A percentile compares a stretch with the other conserved stretches of the same genome.
Conservation (phyloP, 1,140 invertebrate species). For the Frieseomelitta varia region DNA sequence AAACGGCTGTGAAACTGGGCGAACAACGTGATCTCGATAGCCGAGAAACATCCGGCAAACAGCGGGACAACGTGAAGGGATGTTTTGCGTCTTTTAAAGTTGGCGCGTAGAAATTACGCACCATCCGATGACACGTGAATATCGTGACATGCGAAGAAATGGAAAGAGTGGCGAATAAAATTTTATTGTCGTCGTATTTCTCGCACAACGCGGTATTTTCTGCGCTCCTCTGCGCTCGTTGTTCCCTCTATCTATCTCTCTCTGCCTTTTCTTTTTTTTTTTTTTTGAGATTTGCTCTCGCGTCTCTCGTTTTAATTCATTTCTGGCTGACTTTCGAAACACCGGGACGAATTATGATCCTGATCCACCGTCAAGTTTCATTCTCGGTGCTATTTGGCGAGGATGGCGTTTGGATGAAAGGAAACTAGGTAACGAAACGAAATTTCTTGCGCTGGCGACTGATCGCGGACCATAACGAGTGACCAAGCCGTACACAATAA, state of each 20-base stretch:
- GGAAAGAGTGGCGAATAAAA: slow-evolving; percentile 4
- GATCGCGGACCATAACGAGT: too few species aligned
- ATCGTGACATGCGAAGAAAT: background rate
- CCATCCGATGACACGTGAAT: background rate
- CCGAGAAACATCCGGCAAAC: background rate
- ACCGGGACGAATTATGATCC: too few species aligned
- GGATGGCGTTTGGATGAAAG: too few species aligned
- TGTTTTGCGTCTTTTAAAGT: background rate
- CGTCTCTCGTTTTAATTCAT: too few species aligned
- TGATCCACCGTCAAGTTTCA: too few species aligned
- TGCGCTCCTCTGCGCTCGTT: background rate
- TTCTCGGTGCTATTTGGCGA: too few species aligned
- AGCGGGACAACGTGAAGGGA: background rate
- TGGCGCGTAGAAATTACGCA: background rate
- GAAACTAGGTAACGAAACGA: too few species aligned
- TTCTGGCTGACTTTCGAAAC: too few species aligned
- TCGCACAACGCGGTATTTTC: background rate
- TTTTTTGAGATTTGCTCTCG: background rate
- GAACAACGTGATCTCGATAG: background rate
- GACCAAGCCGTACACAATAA: too few species aligned
- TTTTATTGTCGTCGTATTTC: slow-evolving; percentile 16
- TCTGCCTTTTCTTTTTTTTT: too few species aligned
- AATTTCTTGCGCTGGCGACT: too few species aligned
- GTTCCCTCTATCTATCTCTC: background rate
- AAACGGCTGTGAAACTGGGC: too few species aligned